Percentiles rank a stretch among this genome's conserved stretches.
phyloP scores from a whole-genome alignment of 2,113 vertebrate genomes.

The Clarias gariepinus region DNA sequence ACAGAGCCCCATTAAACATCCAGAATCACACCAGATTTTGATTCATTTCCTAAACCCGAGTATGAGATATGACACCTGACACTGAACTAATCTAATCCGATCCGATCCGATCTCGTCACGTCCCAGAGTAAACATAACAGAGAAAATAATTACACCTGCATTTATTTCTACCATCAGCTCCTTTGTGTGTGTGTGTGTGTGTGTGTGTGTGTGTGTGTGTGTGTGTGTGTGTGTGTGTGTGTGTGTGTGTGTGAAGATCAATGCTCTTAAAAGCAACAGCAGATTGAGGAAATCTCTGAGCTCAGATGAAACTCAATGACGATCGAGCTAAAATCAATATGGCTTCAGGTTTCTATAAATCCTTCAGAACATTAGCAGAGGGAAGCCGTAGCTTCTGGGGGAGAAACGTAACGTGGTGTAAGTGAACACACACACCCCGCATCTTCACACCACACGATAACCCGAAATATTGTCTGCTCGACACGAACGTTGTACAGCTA shows the following conservation, averaged over 20 bases:
- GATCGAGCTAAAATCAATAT: background rate
- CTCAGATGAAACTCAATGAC: background rate
- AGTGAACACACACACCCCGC: background rate
- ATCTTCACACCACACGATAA: too few species aligned
- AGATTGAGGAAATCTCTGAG: background rate
- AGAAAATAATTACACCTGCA: too few species aligned
- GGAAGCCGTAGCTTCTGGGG: background rate
- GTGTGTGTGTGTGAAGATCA: background rate
- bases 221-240: background rate
- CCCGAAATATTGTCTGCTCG: too few species aligned
- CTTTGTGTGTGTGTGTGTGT: background rate
- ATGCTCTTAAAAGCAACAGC: background rate
- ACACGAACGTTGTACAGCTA: too few species aligned
- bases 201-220: slow-evolving; percentile 1
- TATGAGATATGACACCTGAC: background rate
- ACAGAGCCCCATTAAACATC: background rate
- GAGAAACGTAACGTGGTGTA: background rate
- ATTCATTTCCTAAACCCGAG: background rate
- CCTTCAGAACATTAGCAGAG: background rate
- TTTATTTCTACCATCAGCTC: too few species aligned
- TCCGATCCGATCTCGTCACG: background rate
- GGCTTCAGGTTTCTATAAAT: background rate
- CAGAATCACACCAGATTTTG: background rate
- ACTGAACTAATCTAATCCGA: background rate
- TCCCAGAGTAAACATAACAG: too few species aligned